Conservation (phyloP, 1,140 invertebrate genomes). For the Solen grandis region DNA sequence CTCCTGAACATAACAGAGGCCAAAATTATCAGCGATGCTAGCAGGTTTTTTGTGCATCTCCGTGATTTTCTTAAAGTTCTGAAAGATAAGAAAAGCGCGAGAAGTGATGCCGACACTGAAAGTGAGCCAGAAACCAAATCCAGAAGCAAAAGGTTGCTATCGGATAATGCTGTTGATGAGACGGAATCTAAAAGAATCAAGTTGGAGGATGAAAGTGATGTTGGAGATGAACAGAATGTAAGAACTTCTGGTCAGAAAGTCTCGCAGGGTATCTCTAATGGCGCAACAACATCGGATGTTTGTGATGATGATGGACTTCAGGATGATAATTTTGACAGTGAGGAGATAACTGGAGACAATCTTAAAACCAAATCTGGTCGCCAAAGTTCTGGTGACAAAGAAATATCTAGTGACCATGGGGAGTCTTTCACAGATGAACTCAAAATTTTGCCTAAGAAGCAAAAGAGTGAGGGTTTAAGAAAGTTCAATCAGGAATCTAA, state of each 20-base stretch:
- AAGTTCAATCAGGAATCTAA: too few relatives aligned
- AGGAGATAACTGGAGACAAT: background rate
- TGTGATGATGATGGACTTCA: background rate
- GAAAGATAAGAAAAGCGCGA: conserved; percentile 20
- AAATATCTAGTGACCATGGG: too few relatives aligned
- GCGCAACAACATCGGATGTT: background rate
- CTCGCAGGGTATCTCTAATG: background rate
- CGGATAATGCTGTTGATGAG: background rate
- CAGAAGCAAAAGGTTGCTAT: background rate
- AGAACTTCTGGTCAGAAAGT: background rate
- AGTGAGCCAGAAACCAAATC: background rate
- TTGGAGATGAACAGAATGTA: background rate
- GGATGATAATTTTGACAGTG: background rate
- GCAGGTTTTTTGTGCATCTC: conserved; percentile 36
- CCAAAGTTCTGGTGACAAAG: too few relatives aligned
- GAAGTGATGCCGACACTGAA: background rate
- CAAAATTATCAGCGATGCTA: conserved; percentile 4
- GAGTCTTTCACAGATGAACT: too few relatives aligned
- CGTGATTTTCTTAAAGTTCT: conserved; percentile 27
- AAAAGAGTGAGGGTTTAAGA: too few relatives aligned
- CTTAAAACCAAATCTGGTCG: too few relatives aligned
- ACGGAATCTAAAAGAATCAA: background rate
- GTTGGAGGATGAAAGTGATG: background rate
- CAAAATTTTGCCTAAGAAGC: too few relatives aligned
- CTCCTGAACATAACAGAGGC: conserved; percentile 13